These are phyloP conservation scores for Carposina sasakii DNA, from an alignment of 1,140 invertebrate genomes.

Conservation along the genomic window DNA sequence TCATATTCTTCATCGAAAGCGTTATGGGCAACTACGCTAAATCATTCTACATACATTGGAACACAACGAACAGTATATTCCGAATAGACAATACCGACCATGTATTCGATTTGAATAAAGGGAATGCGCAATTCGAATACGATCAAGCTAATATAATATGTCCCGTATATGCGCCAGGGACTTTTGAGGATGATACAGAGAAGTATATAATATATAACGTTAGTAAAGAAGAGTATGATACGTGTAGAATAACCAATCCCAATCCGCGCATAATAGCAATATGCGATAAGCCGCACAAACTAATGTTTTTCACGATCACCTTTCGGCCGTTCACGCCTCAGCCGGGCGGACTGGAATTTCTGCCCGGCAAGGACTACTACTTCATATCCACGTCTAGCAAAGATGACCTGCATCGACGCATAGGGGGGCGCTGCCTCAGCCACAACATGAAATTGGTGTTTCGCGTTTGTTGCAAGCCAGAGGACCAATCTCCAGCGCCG, in stretches of 20 bases:
- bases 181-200: slow-evolving; percentile 91
- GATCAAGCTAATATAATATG: slow-evolving; percentile 97
- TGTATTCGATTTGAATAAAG: slow-evolving; percentile 96
- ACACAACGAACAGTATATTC: slow-evolving; percentile 92
- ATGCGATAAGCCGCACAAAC: slow-evolving; percentile 94
- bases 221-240: slow-evolving; percentile 96
- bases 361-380: slow-evolving; percentile 95
- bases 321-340: slow-evolving; percentile 97
- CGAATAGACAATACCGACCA: slow-evolving; percentile 98
- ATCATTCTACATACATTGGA: slow-evolving; percentile 89
- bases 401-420: slow-evolving; percentile 90
- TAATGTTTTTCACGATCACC: slow-evolving; percentile 97
- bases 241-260: slow-evolving; percentile 94
- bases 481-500: slow-evolving; percentile 71
- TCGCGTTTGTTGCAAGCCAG: slow-evolving; percentile 90
- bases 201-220: slow-evolving; percentile 98
- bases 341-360: slow-evolving; percentile 94
- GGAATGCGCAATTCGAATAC: slow-evolving; percentile 93
- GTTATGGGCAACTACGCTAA: slow-evolving; percentile 86
- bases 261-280: slow-evolving; percentile 94
- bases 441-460: slow-evolving; percentile 98
- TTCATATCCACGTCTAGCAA: slow-evolving; percentile 95
- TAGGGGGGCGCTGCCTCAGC: slow-evolving; percentile 90
- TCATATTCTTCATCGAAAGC: slow-evolving; percentile 85
- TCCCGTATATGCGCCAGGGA: slow-evolving; percentile 90